A percentile compares a stretch with the other conserved stretches of the same genome.
phyloP scores from a whole-genome alignment of 2,888 invertebrate species.

The Aporophyla nigra region DNA sequence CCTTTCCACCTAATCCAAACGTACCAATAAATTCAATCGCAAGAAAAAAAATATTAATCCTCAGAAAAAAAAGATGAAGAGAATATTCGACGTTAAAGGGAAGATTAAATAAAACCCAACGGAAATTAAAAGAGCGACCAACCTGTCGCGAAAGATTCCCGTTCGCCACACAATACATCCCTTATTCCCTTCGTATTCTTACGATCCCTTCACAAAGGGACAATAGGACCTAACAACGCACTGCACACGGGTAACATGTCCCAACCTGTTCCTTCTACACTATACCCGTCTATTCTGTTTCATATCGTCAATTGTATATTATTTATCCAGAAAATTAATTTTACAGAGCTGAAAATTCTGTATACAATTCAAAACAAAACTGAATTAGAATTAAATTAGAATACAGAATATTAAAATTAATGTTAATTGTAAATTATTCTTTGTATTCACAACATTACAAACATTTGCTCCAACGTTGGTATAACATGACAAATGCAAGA shows the following conservation, averaged over 20 bases:
- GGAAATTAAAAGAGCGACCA: conserved; percentile 70
- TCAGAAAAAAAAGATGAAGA: conserved; percentile 40
- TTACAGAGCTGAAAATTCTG: conserved; percentile 15
- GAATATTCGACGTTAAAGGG: conserved; percentile 50
- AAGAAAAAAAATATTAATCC: conserved; percentile 26
- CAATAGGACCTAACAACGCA: conserved; percentile 65
- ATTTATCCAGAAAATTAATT: conserved; percentile 7
- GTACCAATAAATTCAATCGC: conserved; percentile 37
- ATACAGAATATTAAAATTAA: conserved; percentile 23
- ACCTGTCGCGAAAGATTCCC: conserved; percentile 70
- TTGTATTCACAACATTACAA: conserved; percentile 47
- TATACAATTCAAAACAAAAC: conserved; percentile 17
- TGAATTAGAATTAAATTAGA: conserved; percentile 33
- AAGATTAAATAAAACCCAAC: conserved; percentile 68
- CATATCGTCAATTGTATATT: not conserved
- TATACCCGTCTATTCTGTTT: conserved; percentile 21
- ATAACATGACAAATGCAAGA: conserved; percentile 28
- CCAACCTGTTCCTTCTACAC: conserved; percentile 67
- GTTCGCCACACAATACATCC: conserved; percentile 68
- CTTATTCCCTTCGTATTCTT: conserved; percentile 68
- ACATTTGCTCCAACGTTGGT: conserved; percentile 55
- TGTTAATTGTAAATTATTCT: conserved; percentile 40
- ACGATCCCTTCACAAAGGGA: conserved; percentile 68
- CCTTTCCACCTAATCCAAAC: not conserved
- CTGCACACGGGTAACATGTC: conserved; percentile 59